Evolutionary conservation across 2,888 invertebrate species (phyloP), one percentile per base, ranked within the genome.

Genomic region (Eupithecia insigniata): DNA sequence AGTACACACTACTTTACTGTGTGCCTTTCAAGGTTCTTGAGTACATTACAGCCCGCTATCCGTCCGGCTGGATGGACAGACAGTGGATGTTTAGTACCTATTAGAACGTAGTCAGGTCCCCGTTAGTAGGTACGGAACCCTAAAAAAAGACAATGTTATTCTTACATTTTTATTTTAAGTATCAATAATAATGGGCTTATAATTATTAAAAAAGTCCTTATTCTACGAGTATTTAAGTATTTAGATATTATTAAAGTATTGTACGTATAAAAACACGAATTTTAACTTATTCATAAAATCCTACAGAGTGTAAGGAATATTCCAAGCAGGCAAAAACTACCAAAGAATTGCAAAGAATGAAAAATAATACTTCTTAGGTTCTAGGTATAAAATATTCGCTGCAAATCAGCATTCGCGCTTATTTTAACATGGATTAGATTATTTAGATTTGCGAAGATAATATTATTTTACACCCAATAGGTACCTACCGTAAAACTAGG

Each of bases 231-330:
- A 55, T 55, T 55, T 26, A 51, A 22, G 22, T 51, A 51, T 51
- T 51, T 22, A 51, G n/a, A n/a, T n/a, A n/a, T 22, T 51, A 51
- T 22, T 51, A 55, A 55, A 55, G 4, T 55, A 55, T 26, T n/a
- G 7, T 43, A 55, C 26, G 1, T 46, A 18, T 43, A 51, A 51
- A 51, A 51, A 10, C 22, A 55, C 26, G 26, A 55, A 12, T 0
- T 55, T n/a, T 26, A 14, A 55, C 55, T 26, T 26, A 26, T 55
- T 55, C 12, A 55, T 55, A 55, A 12, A 55, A 55, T 55, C 55
- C 55, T 55, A 55, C 55, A 51, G 55, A 55, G 55, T 55, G 55
- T 26, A 55, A 55, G 55, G 55, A 55, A 51, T 51, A 22, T 51
- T 51, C 22, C 22, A 51, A 26, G 55, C 8, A 55, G 22, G 55